Base-by-base conservation (phyloP, 2,888 invertebrate genomes). In the Altica lythri region DNA sequence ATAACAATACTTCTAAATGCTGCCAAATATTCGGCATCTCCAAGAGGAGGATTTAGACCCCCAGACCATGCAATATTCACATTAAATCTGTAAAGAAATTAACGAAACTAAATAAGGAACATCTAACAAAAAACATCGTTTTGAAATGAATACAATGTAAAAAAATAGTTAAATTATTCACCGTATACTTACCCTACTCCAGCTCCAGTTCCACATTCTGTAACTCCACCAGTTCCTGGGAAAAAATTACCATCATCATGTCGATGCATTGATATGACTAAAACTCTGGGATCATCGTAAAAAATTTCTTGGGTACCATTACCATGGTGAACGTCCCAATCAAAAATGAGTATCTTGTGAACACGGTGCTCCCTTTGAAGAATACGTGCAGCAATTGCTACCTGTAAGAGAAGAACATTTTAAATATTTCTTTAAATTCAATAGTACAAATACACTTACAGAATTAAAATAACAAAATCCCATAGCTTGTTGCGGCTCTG, bases 391-490 rank as follows among this genome's bases (percentile, higher is more conserved):
- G 98, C 95, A 66, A 99, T 90, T 42, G 96, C 95, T 50, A 99
- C 56, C 61, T 61, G 22, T n/a, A n/a, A n/a, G n/a, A n/a, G n/a
- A n/a, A n/a, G n/a, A n/a, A n/a, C n/a, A n/a, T n/a, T n/a, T n/a
- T n/a, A n/a, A n/a, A n/a, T n/a, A n/a, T n/a, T n/a, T n/a, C n/a
- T n/a, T n/a, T n/a, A n/a, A n/a, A n/a, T n/a, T n/a, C n/a, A n/a
- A n/a, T n/a, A n/a, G n/a, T n/a, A n/a, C n/a, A n/a, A n/a, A n/a
- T n/a, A 18, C 9, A 46, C 61, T 42, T 52, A 62, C 89, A 49
- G 95, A 94, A 82, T 99, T 99, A 81, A 99, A 99, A 83, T 95
- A 99, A 78, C 99, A 99, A 80, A 99, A 99, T 48, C 99, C 99
- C 97, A 98, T 97, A 37, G 97, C 95, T 74, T 95, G 91, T 74